Evolutionary conservation across 2,113 vertebrate genomes (phyloP).

Genomic region (Baryphthengus martii): DNA sequence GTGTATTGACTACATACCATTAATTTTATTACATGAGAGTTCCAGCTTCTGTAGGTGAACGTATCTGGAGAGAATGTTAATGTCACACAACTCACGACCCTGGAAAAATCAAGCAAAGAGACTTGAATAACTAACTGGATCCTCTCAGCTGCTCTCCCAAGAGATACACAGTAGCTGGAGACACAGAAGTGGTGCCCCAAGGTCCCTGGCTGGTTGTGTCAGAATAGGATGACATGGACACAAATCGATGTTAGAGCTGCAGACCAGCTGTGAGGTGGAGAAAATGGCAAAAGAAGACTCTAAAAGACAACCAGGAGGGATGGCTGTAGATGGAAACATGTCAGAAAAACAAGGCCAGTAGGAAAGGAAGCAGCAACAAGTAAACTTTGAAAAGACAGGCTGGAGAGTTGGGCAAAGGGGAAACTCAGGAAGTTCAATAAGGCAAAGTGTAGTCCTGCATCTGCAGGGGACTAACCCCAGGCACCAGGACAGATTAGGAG

Average conservation of each 20-base stretch:
- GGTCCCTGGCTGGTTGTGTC: background rate
- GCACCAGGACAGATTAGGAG: too few species aligned
- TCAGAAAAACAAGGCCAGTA: background rate
- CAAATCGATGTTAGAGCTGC: background rate
- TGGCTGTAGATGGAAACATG: background rate
- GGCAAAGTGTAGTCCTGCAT: too few species aligned
- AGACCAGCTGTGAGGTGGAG: background rate
- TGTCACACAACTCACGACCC: slow-evolving; percentile 75
- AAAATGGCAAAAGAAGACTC: background rate
- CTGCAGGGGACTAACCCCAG: too few species aligned
- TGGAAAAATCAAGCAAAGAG: slow-evolving; percentile 60
- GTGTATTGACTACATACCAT: slow-evolving; percentile 74
- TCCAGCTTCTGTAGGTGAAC: slow-evolving; percentile 87
- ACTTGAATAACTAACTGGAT: background rate
- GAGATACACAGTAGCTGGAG: background rate
- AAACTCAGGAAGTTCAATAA: too few species aligned
- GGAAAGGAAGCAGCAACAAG: background rate
- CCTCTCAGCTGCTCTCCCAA: background rate
- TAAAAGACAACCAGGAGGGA: background rate
- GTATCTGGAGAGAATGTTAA: slow-evolving; percentile 82
- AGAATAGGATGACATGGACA: background rate
- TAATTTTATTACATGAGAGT: slow-evolving; percentile 88
- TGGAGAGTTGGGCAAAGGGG: too few species aligned
- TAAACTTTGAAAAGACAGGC: background rate
- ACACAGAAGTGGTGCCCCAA: background rate